Evolutionary conservation across 2,113 vertebrate genomes (phyloP).

Genomic region (Gnathonemus longibarbis): DNA sequence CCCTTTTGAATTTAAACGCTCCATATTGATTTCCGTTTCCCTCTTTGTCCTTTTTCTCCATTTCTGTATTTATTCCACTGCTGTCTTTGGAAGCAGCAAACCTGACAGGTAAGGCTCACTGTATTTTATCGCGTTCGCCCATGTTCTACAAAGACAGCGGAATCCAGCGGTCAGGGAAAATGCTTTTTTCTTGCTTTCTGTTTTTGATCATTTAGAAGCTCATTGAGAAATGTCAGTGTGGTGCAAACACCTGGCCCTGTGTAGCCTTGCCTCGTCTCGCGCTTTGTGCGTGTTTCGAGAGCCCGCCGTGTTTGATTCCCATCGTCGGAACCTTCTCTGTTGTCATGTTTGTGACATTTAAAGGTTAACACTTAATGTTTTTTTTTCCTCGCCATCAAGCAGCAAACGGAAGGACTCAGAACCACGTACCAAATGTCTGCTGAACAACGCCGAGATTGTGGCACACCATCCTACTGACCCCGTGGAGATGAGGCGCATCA

Average conservation of each 20-base stretch:
- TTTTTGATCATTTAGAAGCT: background rate
- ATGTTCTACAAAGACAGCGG: background rate
- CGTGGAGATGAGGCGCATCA: slow-evolving; percentile 94
- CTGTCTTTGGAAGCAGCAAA: slow-evolving; percentile 73
- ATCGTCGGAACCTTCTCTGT: background rate
- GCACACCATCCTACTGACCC: slow-evolving; percentile 94
- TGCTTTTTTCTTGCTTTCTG: background rate
- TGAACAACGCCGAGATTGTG: slow-evolving; percentile 85
- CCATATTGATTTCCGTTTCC: slow-evolving; percentile 54
- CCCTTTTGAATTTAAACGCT: slow-evolving; percentile 62
- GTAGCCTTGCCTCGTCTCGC: background rate
- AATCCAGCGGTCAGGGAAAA: background rate
- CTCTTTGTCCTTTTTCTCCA: slow-evolving; percentile 40
- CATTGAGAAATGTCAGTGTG: background rate
- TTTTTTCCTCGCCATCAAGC: slow-evolving; percentile 34
- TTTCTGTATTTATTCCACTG: slow-evolving; percentile 34
- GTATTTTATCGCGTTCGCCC: slow-evolving; percentile 31
- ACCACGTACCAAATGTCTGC: slow-evolving; percentile 86
- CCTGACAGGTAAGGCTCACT: slow-evolving; percentile 87
- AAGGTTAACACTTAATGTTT: slow-evolving; percentile 27
- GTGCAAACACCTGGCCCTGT: background rate
- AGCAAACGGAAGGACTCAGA: slow-evolving; percentile 95
- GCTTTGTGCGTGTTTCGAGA: background rate
- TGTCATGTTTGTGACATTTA: background rate
- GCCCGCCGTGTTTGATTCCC: background rate